phyloP scores from a whole-genome alignment of 2,888 invertebrate genomes.

The Drosophila antonietae region DNA sequence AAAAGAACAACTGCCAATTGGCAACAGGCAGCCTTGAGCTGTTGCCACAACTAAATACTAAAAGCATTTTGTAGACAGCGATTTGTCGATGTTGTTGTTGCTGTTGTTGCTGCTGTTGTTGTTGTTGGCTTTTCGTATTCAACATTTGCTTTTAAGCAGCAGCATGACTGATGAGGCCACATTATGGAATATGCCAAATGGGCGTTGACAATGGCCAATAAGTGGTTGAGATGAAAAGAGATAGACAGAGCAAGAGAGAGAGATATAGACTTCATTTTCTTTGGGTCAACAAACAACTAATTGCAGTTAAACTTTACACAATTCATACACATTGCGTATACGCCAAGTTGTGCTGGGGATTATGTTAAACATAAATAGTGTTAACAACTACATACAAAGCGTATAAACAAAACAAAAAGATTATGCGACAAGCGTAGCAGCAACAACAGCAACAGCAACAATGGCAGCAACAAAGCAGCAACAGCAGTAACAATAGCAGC shows the following conservation, averaged over 20 bases:
- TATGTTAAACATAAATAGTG: slow-evolving; percentile 5
- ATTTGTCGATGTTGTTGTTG: not conserved
- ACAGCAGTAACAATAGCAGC: slow-evolving; percentile 51
- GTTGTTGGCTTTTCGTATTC: slow-evolving; percentile 16
- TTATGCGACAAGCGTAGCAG: slow-evolving; percentile 47
- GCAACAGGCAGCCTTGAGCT: slow-evolving; percentile 50
- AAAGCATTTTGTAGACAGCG: slow-evolving; percentile 35
- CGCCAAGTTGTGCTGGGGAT: slow-evolving; percentile 25
- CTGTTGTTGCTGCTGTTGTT: not conserved
- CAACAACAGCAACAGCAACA: slow-evolving; percentile 4
- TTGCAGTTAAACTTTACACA: slow-evolving; percentile 23
- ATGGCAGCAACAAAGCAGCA: slow-evolving; percentile 20
- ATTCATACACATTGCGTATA: slow-evolving; percentile 28
- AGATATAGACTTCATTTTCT: slow-evolving; percentile 6
- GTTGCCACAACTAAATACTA: slow-evolving; percentile 47
- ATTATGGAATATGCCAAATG: slow-evolving; percentile 77
- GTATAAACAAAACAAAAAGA: slow-evolving; percentile 35
- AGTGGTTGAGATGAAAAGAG: slow-evolving; percentile 10
- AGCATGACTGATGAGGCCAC: slow-evolving; percentile 71
- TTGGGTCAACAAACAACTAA: slow-evolving; percentile 44
- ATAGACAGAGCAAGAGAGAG: slow-evolving; percentile 1
- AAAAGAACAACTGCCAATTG: slow-evolving; percentile 32
- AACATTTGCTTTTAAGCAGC: slow-evolving; percentile 34
- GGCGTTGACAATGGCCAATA: slow-evolving; percentile 42
- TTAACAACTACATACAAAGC: slow-evolving; percentile 23